Base-by-base conservation (phyloP, 2,113 vertebrate genomes). In the Crypturellus undulatus region DNA sequence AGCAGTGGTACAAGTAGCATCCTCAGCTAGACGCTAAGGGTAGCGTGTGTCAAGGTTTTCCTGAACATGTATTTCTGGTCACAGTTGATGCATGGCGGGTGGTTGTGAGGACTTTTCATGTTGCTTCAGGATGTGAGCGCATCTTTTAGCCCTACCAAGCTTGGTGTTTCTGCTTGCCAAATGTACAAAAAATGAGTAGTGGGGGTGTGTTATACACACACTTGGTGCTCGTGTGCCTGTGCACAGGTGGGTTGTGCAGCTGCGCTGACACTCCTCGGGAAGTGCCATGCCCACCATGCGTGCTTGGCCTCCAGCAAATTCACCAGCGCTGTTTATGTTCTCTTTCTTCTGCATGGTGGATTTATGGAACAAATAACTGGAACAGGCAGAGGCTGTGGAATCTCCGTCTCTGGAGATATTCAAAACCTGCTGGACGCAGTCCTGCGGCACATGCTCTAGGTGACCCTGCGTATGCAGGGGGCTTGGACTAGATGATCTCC, bases 201-300 rank as follows among this genome's bases (percentile, higher is more conserved):
- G 28, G 26, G 0, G 0, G 30, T 9, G 1, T 17, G 16, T 17
- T 64, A 21, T 9, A 3, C 25, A 9, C 16, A 13, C 42, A 3
- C 21, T 9, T 32, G 18, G 28, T 32, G 47, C 47, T 68, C 43
- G 22, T 36, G 34, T 0, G 0, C 8, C 8, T 42, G 6, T 68
- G 65, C 42, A 21, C 0, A 0, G 36, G 6, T 14, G 1, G 12
- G 0, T 1, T 38, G 34, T 18, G 22, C 2, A 0, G 7, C 26
- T 42, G 12, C 32, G 40, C 52, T 51, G 88, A 36, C 58, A 19
- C 15, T 71, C 16, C 9, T 68, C 19, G 68, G 75, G 42, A 68
- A 84, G 19, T 10, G 0, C 42, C 12, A 24, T 0, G 0, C 19
- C 84, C 47, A 16, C 45, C 43, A 3, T 0, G 1, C 4, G 0